Conservation (phyloP, 2,888 invertebrate species). For the Leucophenga maculata region DNA sequence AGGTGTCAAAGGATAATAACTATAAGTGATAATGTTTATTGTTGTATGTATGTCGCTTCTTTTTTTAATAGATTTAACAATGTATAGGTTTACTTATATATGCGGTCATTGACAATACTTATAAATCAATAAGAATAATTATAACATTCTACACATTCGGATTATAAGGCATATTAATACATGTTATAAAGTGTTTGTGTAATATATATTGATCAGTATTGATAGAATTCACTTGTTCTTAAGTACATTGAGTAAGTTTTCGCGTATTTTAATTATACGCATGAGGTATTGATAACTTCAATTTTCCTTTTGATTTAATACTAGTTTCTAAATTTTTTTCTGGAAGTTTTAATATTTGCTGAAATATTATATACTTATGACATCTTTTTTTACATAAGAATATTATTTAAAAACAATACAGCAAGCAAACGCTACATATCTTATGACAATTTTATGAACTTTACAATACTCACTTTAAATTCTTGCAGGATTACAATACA, state of each 20-base stretch:
- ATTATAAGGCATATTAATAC: no score
- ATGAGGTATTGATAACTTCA: conserved; percentile 16
- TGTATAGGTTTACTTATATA: no score
- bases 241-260: conserved; percentile 17
- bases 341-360: conserved; percentile 9
- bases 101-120: no score
- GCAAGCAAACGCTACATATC: not conserved
- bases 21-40: conserved; percentile 6
- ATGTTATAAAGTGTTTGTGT: no score
- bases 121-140: no score
- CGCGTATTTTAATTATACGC: not conserved
- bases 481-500: conserved; percentile 1
- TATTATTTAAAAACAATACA: conserved; percentile 1
- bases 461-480: not conserved
- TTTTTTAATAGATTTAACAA: no score
- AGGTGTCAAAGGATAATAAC: not conserved
- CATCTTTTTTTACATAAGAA: not conserved
- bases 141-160: no score
- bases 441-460: not conserved
- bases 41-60: no score
- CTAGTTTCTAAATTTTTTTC: not conserved
- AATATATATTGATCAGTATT: no score
- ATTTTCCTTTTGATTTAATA: conserved; percentile 4
- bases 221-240: conserved; percentile 7
- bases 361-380: not conserved